A percentile compares a stretch with the other conserved stretches of the same genome.
Conservation (phyloP, 2,113 vertebrate species). For the Halcyon malimbica region DNA sequence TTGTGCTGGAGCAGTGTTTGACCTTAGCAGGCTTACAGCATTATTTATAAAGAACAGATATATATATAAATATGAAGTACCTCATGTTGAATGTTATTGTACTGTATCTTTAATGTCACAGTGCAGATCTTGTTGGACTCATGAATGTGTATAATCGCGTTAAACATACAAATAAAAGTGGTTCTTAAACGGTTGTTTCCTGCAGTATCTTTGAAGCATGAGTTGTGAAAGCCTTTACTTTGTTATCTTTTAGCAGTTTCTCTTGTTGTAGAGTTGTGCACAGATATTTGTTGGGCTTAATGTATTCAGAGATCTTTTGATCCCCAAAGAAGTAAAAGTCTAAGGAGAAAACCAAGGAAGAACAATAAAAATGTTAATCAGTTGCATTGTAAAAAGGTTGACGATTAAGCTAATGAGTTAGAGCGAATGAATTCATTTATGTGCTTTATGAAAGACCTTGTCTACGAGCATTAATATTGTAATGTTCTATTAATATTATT, state of each 20-base stretch:
- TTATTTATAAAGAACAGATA: conserved; percentile 83
- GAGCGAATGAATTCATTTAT: conserved; percentile 52
- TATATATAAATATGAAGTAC: conserved; percentile 83
- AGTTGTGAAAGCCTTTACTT: conserved; percentile 34
- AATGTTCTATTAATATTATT: conserved; percentile 32
- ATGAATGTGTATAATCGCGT: conserved; percentile 90
- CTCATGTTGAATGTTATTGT: conserved; percentile 88
- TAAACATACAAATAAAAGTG: conserved; percentile 80
- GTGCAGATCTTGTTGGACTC: conserved; percentile 89
- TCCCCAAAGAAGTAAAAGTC: conserved; percentile 55
- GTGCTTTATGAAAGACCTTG: conserved; percentile 46
- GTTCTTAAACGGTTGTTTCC: conserved; percentile 69
- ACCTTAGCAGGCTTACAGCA: conserved; percentile 72
- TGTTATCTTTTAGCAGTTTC: background rate
- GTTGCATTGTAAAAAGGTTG: conserved; percentile 52
- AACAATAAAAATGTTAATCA: conserved; percentile 69
- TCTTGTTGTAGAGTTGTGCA: conserved; percentile 35
- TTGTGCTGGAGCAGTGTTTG: conserved; percentile 70
- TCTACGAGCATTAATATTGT: conserved; percentile 43
- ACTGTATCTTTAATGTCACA: conserved; percentile 89
- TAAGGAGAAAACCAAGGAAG: conserved; percentile 46
- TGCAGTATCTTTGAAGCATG: conserved; percentile 54
- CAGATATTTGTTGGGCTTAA: conserved; percentile 38
- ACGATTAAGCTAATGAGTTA: conserved; percentile 36
- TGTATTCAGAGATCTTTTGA: conserved; percentile 64